These are phyloP conservation scores for Calcarius lapponicus DNA, from an alignment of 2,797 vertebrate species.

Conservation along the genomic window DNA sequence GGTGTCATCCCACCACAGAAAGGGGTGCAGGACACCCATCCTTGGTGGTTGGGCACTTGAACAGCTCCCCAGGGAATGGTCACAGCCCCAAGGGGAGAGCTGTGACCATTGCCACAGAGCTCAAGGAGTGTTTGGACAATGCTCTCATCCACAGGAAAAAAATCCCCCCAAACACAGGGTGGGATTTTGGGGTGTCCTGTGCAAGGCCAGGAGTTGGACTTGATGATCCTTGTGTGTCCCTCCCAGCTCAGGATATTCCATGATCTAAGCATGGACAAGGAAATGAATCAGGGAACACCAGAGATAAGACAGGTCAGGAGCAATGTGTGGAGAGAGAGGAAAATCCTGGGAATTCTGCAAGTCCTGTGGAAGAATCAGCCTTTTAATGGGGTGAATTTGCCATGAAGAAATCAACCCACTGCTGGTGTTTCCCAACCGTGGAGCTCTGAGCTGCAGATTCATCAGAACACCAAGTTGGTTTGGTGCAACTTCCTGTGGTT, in stretches of 20 bases:
- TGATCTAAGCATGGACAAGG: background rate
- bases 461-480: accelerated
- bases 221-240: background rate
- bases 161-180: background rate
- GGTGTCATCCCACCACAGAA: accelerated
- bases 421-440: accelerated
- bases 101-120: background rate
- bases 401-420: background rate
- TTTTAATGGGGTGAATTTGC: accelerated
- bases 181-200: background rate
- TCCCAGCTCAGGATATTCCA: background rate
- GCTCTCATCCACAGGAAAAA: background rate
- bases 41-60: background rate
- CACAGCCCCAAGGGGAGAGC: background rate
- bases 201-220: background rate
- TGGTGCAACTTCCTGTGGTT: background rate
- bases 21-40: background rate
- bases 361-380: background rate
- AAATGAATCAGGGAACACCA: background rate
- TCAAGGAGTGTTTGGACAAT: background rate
- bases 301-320: background rate
- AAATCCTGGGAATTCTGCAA: background rate
- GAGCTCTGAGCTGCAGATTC: background rate
- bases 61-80: background rate
- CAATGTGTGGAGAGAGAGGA: accelerated